phyloP scores from a whole-genome alignment of 2,888 invertebrate genomes.

The Lepidonotus clava region DNA sequence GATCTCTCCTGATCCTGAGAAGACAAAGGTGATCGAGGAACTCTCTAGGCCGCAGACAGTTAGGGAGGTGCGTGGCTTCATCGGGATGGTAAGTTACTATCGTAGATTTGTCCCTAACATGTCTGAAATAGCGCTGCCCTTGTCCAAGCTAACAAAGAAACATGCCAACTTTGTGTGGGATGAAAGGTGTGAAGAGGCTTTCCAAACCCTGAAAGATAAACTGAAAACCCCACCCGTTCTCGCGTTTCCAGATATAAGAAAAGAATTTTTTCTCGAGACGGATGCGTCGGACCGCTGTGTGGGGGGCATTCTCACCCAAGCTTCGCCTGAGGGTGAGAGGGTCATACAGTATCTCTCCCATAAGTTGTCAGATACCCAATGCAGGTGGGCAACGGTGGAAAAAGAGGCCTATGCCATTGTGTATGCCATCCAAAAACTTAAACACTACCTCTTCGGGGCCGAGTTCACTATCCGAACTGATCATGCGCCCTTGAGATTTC shows the following conservation, averaged over 20 bases:
- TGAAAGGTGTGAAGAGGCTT: not conserved
- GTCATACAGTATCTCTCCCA: slow-evolving; percentile 34
- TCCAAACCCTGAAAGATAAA: not conserved
- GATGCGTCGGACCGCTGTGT: not conserved
- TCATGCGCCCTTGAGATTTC: slow-evolving; percentile 26
- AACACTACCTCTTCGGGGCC: slow-evolving; percentile 49
- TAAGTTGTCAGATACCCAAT: not conserved
- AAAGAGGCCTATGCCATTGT: slow-evolving; percentile 36
- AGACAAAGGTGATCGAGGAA: not conserved
- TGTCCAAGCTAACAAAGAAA: slow-evolving; percentile 20
- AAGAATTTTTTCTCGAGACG: slow-evolving; percentile 10
- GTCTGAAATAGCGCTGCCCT: slow-evolving; percentile 27
- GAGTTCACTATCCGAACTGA: slow-evolving; percentile 46
- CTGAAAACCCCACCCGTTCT: not conserved
- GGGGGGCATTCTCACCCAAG: not conserved
- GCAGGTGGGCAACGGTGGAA: slow-evolving; percentile 29
- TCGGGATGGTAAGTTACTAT: slow-evolving; percentile 55
- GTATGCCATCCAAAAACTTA: slow-evolving; percentile 30
- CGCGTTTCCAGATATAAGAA: not conserved
- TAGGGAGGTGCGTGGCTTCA: slow-evolving; percentile 1
- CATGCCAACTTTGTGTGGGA: slow-evolving; percentile 7
- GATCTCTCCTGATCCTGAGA: no score
- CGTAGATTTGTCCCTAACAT: slow-evolving; percentile 31
- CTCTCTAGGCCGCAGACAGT: not conserved
- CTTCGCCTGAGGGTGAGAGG: not conserved